Evolutionary conservation across 2,888 invertebrate species (phyloP), one percentile per base, ranked within the genome.

Genomic region (Hydroisotoma schaefferi): DNA sequence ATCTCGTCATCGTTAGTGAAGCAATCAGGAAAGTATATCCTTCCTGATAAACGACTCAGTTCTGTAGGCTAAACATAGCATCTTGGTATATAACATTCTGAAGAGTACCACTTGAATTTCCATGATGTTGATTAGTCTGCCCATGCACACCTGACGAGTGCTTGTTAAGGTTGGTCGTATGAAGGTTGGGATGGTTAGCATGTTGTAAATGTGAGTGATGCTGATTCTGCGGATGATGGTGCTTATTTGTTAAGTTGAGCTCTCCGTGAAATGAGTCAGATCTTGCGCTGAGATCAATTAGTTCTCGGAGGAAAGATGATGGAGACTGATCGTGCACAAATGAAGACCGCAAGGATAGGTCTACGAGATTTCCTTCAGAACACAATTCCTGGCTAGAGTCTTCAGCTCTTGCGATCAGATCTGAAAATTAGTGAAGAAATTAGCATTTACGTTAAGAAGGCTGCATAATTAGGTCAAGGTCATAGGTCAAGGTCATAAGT

Each of bases 231-330:
- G 52, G 59, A 3, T 53, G 59, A 12, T 64, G 59, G 12, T 49
- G 61, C 23, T 66, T 64, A 33, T 68, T 69, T 10, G 70, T 69
- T 27, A 70, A 55, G 38, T 70, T 67, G 3, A 68, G 37, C 59
- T 70, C 70, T 25, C 70, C 70, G 48, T 70, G 67, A 28, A 68
- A 68, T 1, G 68, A 60, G 33, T 70, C 68, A 22, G 67, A 67
- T 25, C 70, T 47, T 3, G 71, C 63, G 37, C 64, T 65, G 15
- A 71, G 54, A 46, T 71, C 71, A 55, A 71, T 71, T 15, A 69
- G 44, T 58, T 71, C 71, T 29, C 70, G 55, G 3, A 71, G 61
- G 38, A 71, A 71, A 6, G 71, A 66, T 3, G 70, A 68, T 8
- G 68, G 63, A 2, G 67, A 65, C 37, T 69, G 67, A 47, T 69